These are phyloP conservation scores for Apis dorsata DNA, from an alignment of 1,140 invertebrate species.

Conservation along the genomic window DNA sequence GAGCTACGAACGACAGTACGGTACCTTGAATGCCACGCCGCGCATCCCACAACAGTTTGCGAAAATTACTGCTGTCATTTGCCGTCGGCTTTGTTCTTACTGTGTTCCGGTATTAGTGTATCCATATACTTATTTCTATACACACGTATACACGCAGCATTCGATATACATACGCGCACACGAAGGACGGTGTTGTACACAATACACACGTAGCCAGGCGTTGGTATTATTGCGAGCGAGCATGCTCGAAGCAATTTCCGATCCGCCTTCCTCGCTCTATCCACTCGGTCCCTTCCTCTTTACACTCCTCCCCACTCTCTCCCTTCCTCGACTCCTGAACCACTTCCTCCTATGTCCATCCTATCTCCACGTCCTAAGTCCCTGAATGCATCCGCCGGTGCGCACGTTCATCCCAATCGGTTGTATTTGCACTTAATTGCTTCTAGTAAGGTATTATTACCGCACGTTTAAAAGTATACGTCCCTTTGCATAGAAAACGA, in stretches of 20 bases:
- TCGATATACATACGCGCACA: too few relatives aligned
- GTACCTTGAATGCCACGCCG: conserved; percentile 53
- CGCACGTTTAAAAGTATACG: conserved; percentile 34
- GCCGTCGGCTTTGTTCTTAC: conserved; percentile 66
- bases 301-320: background rate
- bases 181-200: too few relatives aligned
- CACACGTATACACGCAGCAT: background rate
- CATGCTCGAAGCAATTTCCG: conserved; percentile 66
- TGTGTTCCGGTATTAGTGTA: conserved; percentile 29
- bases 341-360: conserved; percentile 36
- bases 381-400: conserved; percentile 19
- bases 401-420: conserved; percentile 55
- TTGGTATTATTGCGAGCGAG: conserved; percentile 58
- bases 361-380: conserved; percentile 23
- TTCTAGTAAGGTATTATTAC: conserved; percentile 59
- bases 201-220: background rate
- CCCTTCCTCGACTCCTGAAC: background rate
- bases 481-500: conserved; percentile 28
- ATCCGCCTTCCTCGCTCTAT: conserved; percentile 57
- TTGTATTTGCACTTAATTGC: conserved; percentile 64
- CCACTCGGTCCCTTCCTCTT: conserved; percentile 37
- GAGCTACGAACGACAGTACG: background rate
- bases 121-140: background rate
- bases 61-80: conserved; percentile 69
- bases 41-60: conserved; percentile 66